A percentile compares a stretch with the other conserved stretches of the same genome.
Evolutionary conservation across 2,113 vertebrate genomes (phyloP).

Genomic region (Camarhynchus parvulus): DNA sequence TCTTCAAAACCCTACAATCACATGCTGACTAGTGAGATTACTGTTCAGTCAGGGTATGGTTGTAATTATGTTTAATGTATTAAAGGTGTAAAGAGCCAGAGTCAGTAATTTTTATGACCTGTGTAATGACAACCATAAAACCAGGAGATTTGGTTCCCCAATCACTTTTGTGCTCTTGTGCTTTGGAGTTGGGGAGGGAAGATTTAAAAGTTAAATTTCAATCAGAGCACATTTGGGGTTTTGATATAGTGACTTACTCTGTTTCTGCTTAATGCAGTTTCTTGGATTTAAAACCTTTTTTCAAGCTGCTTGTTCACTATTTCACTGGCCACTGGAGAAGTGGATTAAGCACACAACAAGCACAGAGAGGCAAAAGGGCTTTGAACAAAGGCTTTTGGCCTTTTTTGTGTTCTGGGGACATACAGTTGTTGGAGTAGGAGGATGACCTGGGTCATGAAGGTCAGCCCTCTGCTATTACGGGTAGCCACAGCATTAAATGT

Average conservation of each 20-base stretch:
- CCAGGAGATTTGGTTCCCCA: neutral
- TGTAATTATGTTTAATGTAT: slow-evolving; percentile 45
- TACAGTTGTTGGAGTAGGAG: slow-evolving; percentile 4
- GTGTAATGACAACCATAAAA: slow-evolving; percentile 51
- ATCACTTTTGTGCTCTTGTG: neutral
- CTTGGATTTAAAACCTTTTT: neutral
- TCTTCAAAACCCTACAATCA: neutral
- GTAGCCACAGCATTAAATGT: slow-evolving; percentile 23
- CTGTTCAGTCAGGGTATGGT: neutral
- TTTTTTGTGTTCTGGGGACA: neutral
- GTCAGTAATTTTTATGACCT: slow-evolving; percentile 54
- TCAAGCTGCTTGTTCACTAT: neutral
- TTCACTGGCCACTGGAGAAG: neutral
- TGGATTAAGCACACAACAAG: neutral
- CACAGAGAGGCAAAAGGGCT: neutral
- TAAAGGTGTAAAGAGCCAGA: slow-evolving; percentile 11
- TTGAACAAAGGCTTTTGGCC: neutral
- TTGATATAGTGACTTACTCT: neutral
- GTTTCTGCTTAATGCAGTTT: neutral
- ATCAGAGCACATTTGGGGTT: neutral
- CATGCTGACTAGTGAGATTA: slow-evolving; percentile 1
- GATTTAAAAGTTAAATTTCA: neutral
- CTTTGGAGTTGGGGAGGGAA: neutral
- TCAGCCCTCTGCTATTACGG: slow-evolving; percentile 27
- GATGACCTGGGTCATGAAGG: neutral